phyloP scores from a whole-genome alignment of 1,140 invertebrate genomes.

The Brachionus rubens region DNA sequence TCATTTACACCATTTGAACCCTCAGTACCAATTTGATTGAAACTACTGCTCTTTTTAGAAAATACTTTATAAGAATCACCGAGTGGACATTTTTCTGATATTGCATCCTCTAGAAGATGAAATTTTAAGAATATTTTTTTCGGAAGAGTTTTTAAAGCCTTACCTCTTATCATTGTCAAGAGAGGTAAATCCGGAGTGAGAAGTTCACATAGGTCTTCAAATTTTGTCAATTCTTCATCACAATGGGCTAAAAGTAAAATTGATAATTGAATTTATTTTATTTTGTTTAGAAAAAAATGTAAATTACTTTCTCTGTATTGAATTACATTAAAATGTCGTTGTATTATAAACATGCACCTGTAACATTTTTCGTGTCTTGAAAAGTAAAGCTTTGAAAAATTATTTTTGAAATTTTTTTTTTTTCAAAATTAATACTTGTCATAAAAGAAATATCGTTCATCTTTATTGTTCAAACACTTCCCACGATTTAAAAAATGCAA shows the following conservation, averaged over 20 bases:
- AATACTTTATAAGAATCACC: background rate
- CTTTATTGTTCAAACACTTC: background rate
- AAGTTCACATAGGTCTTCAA: constrained; percentile 29
- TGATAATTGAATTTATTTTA: background rate
- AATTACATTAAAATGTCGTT: constrained; percentile 31
- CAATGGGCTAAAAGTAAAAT: constrained; percentile 8
- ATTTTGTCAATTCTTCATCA: constrained; percentile 27
- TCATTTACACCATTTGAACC: background rate
- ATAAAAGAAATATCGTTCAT: constrained; percentile 10
- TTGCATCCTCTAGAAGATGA: background rate
- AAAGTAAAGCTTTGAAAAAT: background rate
- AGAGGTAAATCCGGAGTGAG: constrained; percentile 11
- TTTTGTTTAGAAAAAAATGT: background rate
- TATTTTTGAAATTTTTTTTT: background rate
- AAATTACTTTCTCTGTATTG: constrained; percentile 36
- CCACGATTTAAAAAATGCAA: constrained; percentile 8
- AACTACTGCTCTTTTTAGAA: background rate
- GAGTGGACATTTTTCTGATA: constrained; percentile 16
- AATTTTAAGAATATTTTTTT: background rate
- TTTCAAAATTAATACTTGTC: background rate
- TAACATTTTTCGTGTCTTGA: background rate
- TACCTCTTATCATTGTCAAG: constrained; percentile 30
- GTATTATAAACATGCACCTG: constrained; percentile 26
- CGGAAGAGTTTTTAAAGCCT: background rate
- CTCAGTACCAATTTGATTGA: background rate